Evolutionary conservation across 2,888 invertebrate genomes (phyloP).

Genomic region (Vanessa cardui): DNA sequence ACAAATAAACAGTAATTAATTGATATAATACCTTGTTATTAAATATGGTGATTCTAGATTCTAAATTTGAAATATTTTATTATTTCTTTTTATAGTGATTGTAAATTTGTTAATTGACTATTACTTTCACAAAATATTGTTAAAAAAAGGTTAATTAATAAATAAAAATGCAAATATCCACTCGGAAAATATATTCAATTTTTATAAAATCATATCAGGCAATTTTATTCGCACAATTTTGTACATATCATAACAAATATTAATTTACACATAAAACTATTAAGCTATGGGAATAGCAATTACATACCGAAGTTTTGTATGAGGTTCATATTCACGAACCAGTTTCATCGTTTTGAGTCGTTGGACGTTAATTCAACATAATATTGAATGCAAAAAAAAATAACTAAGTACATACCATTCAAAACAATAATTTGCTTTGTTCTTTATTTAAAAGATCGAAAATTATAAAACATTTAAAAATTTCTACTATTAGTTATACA

Average conservation of each 20-base stretch:
- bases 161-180: constrained; percentile 62
- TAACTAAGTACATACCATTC: constrained; percentile 1
- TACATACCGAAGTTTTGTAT: constrained; percentile 21
- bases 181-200: constrained; percentile 82
- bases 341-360: constrained; percentile 13
- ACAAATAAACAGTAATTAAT: too few relatives aligned
- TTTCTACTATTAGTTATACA: constrained; percentile 11
- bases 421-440: background rate
- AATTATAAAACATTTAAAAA: constrained; percentile 7
- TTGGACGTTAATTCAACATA: constrained; percentile 9
- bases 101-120: too few relatives aligned
- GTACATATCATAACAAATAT: constrained; percentile 67
- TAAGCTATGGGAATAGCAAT: constrained; percentile 34
- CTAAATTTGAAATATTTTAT: too few relatives aligned
- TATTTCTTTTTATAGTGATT: too few relatives aligned
- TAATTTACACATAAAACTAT: constrained; percentile 33
- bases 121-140: constrained; percentile 4
- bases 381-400: background rate
- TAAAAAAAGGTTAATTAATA: background rate
- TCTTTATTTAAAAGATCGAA: background rate
- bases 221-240: constrained; percentile 78
- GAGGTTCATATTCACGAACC: constrained; percentile 16
- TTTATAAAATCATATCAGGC: constrained; percentile 82
- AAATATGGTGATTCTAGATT: too few relatives aligned
- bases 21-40: too few relatives aligned